Percentiles rank a stretch among this genome's conserved stretches.
phyloP scores from a whole-genome alignment of 2,888 invertebrate genomes.

The Prenolepis imparis region DNA sequence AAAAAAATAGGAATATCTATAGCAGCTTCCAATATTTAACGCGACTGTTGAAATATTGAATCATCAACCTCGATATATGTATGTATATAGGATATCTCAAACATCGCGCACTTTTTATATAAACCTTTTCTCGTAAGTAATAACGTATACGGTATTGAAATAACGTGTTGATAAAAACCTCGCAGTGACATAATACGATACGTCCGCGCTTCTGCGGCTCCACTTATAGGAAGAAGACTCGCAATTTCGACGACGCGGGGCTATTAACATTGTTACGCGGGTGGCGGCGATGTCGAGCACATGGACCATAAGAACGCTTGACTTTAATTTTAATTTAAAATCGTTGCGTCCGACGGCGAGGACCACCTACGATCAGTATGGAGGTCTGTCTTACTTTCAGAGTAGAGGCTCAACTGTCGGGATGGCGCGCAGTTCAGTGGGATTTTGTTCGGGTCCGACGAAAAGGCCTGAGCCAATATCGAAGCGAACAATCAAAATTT shows the following conservation, averaged over 20 bases:
- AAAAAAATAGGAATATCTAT: slow-evolving; percentile 8
- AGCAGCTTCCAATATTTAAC: not conserved
- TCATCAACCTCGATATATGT: slow-evolving; percentile 14
- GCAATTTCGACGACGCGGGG: slow-evolving; percentile 78
- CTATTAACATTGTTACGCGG: slow-evolving; percentile 84
- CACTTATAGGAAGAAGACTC: slow-evolving; percentile 59
- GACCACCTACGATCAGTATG: slow-evolving; percentile 84
- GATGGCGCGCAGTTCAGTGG: slow-evolving; percentile 69
- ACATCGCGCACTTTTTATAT: not conserved
- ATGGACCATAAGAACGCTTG: slow-evolving; percentile 81
- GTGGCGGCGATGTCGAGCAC: slow-evolving; percentile 80
- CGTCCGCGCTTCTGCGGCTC: slow-evolving; percentile 25
- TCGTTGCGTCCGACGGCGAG: slow-evolving; percentile 80
- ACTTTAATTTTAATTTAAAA: slow-evolving; percentile 86
- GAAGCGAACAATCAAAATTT: slow-evolving; percentile 64
- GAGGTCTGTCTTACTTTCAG: slow-evolving; percentile 73
- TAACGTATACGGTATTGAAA: slow-evolving; percentile 36
- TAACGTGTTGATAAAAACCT: slow-evolving; percentile 47
- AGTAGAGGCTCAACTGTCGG: slow-evolving; percentile 68
- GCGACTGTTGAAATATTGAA: not conserved
- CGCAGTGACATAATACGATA: slow-evolving; percentile 36
- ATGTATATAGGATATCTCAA: not conserved
- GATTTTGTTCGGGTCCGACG: slow-evolving; percentile 68
- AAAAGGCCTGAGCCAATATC: slow-evolving; percentile 67
- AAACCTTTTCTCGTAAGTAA: not conserved